phyloP scores from a whole-genome alignment of 2,888 invertebrate species.

The Lottia scabra region DNA sequence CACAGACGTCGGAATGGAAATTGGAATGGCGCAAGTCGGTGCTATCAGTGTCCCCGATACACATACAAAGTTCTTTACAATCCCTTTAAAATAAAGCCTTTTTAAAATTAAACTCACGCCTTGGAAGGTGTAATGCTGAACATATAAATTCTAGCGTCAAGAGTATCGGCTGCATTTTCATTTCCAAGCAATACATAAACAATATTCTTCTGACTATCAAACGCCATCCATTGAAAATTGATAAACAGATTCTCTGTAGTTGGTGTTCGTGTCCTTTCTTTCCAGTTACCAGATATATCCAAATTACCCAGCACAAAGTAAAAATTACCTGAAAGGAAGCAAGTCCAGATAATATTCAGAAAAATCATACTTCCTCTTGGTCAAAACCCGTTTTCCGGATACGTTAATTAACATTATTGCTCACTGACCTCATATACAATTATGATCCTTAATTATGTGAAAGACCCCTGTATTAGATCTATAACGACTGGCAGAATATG shows the following conservation, averaged over 20 bases:
- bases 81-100: not conserved
- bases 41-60: too few species aligned
- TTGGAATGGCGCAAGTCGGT: too few species aligned
- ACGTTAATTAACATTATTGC: too few species aligned
- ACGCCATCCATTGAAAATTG: conserved; percentile 45
- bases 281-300: conserved; percentile 27
- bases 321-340: conserved; percentile 20
- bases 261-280: conserved; percentile 18
- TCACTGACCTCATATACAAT: too few species aligned
- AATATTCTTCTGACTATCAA: conserved; percentile 32
- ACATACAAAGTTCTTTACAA: too few species aligned
- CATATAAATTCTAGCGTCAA: conserved; percentile 41
- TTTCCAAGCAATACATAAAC: conserved; percentile 44
- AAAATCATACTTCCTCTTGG: too few species aligned
- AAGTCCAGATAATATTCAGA: too few species aligned
- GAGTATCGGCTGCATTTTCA: conserved; percentile 40
- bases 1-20: too few species aligned
- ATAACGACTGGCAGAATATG: too few species aligned
- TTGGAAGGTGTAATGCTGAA: conserved; percentile 21
- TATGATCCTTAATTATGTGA: too few species aligned
- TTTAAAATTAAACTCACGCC: not conserved
- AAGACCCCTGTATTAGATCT: too few species aligned
- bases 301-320: conserved; percentile 30
- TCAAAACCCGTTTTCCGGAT: too few species aligned
- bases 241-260: conserved; percentile 40